phyloP scores from a whole-genome alignment of 2,113 vertebrate species.

The Crypturellus undulatus region DNA sequence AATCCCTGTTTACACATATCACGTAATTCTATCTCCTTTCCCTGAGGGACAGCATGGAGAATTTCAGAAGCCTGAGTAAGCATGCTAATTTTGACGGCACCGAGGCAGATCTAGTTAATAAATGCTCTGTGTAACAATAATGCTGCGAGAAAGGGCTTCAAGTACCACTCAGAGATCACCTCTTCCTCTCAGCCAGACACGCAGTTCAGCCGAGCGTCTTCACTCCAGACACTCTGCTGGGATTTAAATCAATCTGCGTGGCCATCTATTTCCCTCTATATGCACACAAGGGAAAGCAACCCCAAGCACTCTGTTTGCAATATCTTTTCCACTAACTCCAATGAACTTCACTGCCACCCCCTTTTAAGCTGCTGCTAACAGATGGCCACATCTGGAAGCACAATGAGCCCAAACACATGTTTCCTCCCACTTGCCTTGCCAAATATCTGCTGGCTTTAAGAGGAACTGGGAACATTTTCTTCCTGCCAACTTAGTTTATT shows the following conservation, averaged over 20 bases:
- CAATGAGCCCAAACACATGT: neutral
- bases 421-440: neutral
- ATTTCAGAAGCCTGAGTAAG: conserved; percentile 63
- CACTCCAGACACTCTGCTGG: conserved; percentile 2
- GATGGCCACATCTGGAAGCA: neutral
- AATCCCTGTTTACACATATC: conserved; percentile 72
- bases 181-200: conserved; percentile 36
- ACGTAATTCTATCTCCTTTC: conserved; percentile 65
- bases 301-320: fast-evolving
- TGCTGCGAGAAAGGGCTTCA: conserved; percentile 30
- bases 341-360: fast-evolving
- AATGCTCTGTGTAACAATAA: conserved; percentile 48
- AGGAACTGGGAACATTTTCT: neutral
- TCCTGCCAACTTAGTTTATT: neutral
- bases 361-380: neutral
- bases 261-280: neutral
- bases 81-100: conserved; percentile 71
- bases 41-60: conserved; percentile 27
- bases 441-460: neutral
- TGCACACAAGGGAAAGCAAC: neutral
- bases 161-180: conserved; percentile 37
- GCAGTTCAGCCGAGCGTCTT: conserved; percentile 14
- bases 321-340: neutral
- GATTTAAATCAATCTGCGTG: conserved; percentile 26
- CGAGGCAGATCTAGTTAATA: conserved; percentile 39